Evolutionary conservation across 2,113 vertebrate species (phyloP), one percentile per base, ranked within the genome.

Genomic region (Morone saxatilis): DNA sequence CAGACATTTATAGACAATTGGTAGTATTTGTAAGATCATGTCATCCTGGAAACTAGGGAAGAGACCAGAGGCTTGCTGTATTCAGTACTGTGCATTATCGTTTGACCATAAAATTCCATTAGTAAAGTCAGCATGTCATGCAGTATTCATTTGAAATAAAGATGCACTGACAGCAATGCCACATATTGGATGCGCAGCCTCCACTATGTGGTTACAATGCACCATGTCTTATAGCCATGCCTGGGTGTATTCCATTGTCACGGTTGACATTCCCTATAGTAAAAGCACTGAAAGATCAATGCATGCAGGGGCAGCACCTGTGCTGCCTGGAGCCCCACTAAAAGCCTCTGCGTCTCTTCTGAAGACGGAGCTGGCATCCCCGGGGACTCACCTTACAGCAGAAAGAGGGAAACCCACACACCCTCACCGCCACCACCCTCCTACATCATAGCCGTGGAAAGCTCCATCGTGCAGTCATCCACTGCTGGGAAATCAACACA

Each of bases 271-370:
- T 87, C 62, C 72, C 73, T 71, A 63, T 75, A 84, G 87, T 71
- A 59, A 86, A 88, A 86, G 82, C 61, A 70, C 68, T 63, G 71
- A 66, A 85, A 81, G 80, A 92, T 91, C 91, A 91, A 85, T 91
- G 85, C 74, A 83, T 71, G 78, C 84, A 85, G 89, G 89, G 88
- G 71, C 86, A 89, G 73, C 86, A 91, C 90, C 89, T 91, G 74
- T 67, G 80, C 83, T 80, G 81, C 85, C 90, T 83, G 87, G 87
- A 92, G 91, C 86, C 84, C 81, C 60, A 68, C 91, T 90, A 83
- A 94, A 91, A 92, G 90, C 89, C 80, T 91, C 53, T 36, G 78
- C 36, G 84, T 86, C 77, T 85, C 62, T 8, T 92, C 85, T 73
- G 77, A 71, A 89, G 81, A 84, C 45, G 43, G 66, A 92, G 75